phyloP scores from a whole-genome alignment of 2,888 invertebrate species.

The Abrostola tripartita region DNA sequence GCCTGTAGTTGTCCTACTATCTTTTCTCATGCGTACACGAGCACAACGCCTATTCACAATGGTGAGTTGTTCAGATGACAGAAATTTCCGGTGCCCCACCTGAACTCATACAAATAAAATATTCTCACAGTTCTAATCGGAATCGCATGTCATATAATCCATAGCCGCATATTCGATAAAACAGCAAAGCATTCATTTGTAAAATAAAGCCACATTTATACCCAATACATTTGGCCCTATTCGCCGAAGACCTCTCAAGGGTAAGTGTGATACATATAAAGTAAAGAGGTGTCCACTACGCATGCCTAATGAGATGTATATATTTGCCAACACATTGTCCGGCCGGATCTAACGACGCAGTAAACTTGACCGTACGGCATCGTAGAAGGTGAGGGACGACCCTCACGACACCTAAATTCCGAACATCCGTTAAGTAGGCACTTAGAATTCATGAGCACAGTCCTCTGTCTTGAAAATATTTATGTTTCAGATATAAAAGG shows the following conservation, averaged over 20 bases:
- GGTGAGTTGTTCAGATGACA: too few relatives aligned
- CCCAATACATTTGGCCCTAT: not conserved
- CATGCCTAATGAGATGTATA: constrained; percentile 51
- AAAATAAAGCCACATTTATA: not conserved
- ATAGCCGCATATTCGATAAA: too few relatives aligned
- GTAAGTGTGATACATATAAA: constrained; percentile 31
- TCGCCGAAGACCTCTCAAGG: not conserved
- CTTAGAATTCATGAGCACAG: constrained; percentile 50
- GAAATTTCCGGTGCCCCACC: too few relatives aligned
- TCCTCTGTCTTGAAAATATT: constrained; percentile 36
- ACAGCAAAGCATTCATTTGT: too few relatives aligned
- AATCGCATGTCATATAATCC: too few relatives aligned
- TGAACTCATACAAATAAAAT: too few relatives aligned
- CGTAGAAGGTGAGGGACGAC: constrained; percentile 31
- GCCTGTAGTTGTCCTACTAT: too few relatives aligned
- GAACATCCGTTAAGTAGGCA: constrained; percentile 42
- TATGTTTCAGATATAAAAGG: constrained; percentile 37
- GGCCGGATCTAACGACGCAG: constrained; percentile 33
- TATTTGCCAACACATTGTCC: constrained; percentile 42
- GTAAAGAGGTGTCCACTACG: constrained; percentile 30
- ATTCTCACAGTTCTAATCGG: too few relatives aligned
- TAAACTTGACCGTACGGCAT: constrained; percentile 37
- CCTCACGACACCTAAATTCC: constrained; percentile 44
- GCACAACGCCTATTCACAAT: too few relatives aligned
- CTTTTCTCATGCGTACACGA: too few relatives aligned